Evolutionary conservation across 1,140 invertebrate species (phyloP).

Genomic region (Lanistes nyassanus): DNA sequence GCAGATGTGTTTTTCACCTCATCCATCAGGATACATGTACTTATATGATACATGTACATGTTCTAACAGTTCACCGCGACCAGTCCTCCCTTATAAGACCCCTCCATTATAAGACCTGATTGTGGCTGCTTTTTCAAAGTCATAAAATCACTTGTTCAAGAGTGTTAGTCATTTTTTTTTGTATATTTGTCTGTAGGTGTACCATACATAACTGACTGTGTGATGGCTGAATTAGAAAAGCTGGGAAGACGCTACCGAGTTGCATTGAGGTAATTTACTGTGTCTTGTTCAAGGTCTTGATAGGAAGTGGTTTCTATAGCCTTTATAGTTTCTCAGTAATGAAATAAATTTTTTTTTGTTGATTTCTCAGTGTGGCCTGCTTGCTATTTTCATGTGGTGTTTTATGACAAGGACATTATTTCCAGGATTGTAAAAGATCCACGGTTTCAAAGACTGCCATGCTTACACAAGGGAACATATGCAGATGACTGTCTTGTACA

Average conservation of each 20-base stretch:
- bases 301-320: neutral
- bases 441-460: constrained; percentile 90
- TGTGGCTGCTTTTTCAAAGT: too few species aligned
- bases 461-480: constrained; percentile 98
- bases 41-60: too few species aligned
- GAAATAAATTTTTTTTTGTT: neutral
- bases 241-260: constrained; percentile 95
- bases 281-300: neutral
- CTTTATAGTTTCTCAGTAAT: too few species aligned
- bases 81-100: too few species aligned
- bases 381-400: constrained; percentile 4
- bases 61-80: too few species aligned
- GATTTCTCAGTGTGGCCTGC: neutral
- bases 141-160: too few species aligned
- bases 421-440: constrained; percentile 91
- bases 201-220: constrained; percentile 98
- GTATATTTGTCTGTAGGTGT: constrained; percentile 72
- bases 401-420: constrained; percentile 10
- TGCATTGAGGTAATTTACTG: constrained; percentile 77
- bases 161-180: too few species aligned
- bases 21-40: too few species aligned
- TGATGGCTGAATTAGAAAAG: constrained; percentile 98
- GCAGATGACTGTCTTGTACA: constrained; percentile 99
- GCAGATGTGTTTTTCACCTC: too few species aligned
- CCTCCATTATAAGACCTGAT: too few species aligned